Percentiles rank a stretch among this genome's conserved stretches.
Conservation (phyloP, 2,888 invertebrate species). For the Drosophila falleni region DNA sequence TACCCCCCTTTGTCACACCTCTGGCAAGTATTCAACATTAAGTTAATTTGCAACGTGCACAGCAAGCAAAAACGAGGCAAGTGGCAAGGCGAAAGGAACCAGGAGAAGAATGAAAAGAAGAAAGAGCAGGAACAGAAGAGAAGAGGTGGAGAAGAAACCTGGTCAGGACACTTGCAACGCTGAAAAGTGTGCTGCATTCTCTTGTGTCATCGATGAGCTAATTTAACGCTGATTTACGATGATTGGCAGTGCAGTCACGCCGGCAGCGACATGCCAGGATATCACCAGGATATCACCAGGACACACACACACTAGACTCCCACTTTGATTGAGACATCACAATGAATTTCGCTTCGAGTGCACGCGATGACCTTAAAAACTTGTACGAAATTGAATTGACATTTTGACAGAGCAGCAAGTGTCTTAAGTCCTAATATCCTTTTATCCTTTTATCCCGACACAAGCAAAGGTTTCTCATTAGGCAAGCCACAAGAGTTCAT, state of each 20-base stretch:
- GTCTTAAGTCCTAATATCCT: neutral
- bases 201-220: conserved; percentile 65
- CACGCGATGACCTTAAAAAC: conserved; percentile 48
- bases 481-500: conserved; percentile 11
- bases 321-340: conserved; percentile 68
- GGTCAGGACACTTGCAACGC: neutral
- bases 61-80: conserved; percentile 55
- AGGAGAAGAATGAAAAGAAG: too few species aligned
- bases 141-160: neutral
- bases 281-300: neutral
- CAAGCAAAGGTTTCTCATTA: conserved; percentile 13
- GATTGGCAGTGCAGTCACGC: conserved; percentile 75
- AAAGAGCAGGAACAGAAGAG: neutral
- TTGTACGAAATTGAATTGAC: conserved; percentile 53
- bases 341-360: conserved; percentile 31
- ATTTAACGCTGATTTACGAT: conserved; percentile 70
- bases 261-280: conserved; percentile 4
- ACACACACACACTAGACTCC: neutral
- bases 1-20: neutral
- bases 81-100: neutral
- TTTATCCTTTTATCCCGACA: neutral
- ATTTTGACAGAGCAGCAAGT: conserved; percentile 41
- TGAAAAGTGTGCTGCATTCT: conserved; percentile 37
- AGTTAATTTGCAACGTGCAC: conserved; percentile 77
- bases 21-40: conserved; percentile 64